These are phyloP conservation scores for Hippopotamus amphibius DNA, from an alignment of 2,113 vertebrate genomes.

Conservation along the genomic window DNA sequence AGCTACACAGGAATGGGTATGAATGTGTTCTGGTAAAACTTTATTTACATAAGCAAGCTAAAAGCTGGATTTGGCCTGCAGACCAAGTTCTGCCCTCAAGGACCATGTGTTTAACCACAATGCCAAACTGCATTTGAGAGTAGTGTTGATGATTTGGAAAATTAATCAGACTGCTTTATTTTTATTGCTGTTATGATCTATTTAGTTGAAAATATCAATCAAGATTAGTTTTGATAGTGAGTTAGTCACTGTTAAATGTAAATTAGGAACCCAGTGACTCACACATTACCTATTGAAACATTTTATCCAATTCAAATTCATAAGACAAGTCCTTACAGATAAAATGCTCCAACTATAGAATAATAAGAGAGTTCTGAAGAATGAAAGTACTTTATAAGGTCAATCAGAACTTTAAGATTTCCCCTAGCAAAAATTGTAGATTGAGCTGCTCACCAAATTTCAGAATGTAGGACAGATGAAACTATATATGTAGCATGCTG, in stretches of 20 bases:
- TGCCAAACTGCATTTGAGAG: neutral
- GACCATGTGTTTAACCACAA: neutral
- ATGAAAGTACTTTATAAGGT: constrained; percentile 16
- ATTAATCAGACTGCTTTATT: neutral
- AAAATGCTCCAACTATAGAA: constrained; percentile 8
- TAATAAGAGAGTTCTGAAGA: neutral
- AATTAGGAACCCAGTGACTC: neutral
- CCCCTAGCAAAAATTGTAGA: neutral
- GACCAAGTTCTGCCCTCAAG: neutral
- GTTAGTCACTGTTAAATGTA: neutral
- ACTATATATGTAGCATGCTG: neutral
- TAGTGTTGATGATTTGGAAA: neutral
- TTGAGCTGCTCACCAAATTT: constrained; percentile 45
- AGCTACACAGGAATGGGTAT: neutral
- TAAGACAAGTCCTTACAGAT: neutral
- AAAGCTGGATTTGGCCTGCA: neutral
- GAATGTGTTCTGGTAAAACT: neutral
- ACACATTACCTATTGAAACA: constrained; percentile 8
- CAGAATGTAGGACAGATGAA: neutral
- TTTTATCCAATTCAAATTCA: constrained; percentile 15
- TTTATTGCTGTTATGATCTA: neutral
- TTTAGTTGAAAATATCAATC: neutral
- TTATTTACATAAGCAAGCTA: neutral
- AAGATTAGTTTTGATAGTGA: neutral
- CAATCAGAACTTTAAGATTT: constrained; percentile 53